Evolutionary conservation across 2,888 invertebrate species (phyloP), one percentile per base, ranked within the genome.

Genomic region (Cosmopolites sordidus): DNA sequence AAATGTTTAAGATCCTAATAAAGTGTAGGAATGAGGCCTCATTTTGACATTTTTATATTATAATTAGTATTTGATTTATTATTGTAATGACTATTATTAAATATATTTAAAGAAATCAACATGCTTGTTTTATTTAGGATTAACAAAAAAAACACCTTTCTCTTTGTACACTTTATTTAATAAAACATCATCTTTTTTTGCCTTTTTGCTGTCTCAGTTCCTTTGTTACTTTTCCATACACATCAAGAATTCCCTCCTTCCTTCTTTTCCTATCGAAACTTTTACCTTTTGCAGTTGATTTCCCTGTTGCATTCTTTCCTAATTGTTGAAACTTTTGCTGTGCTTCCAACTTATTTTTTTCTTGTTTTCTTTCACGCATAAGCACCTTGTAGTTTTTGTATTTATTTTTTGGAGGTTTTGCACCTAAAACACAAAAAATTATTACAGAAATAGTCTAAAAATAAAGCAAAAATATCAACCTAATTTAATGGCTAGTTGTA

Each of bases 381-480:
- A 91, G 70, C 42, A 80, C 79, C 72, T 89, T 90, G 66, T 91
- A 91, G 70, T 91, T 91, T 45, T 81, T 74, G 59, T 79, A 80
- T 46, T 79, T 75, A 22, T 80, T 83, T 69, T 83, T 87, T 0
- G 83, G 84, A 2, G 89, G 86, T 72, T 86, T 89, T 1, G 92
- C 92, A 43, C 93, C 82, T 82, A 46, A 40, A 60, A 56, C 33
- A 45, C 16, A 79, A 79, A 64, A 16, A 49, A 30, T 37, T 15
- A 22, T 44, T 45, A 2, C n/a, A 16, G 17, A 12, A 2, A 39
- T 16, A 39, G 15, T 18, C n/a, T 3, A 2, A 49, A 15, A 29
- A 3, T 43, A 41, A 29, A 18, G 50, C 44, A 16, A n/a, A n/a
- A 2, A 30, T 15, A 12, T 72, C 69, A 68, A 76, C 87, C 93